A percentile compares a stretch with the other conserved stretches of the same genome.
phyloP scores from a whole-genome alignment of 2,888 invertebrate genomes.

The Coleophora flavipennella region DNA sequence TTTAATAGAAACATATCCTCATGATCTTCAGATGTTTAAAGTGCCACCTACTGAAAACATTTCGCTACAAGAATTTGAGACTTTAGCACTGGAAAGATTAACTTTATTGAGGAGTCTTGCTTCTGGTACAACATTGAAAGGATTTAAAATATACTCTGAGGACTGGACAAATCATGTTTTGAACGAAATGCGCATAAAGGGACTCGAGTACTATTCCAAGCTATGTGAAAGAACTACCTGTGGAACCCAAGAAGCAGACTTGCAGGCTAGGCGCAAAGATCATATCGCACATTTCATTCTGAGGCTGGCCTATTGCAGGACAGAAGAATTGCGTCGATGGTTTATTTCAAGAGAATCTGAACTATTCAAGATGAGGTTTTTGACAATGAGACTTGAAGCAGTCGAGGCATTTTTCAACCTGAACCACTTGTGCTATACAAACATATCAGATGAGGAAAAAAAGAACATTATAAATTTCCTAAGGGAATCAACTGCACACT shows the following conservation, averaged over 20 bases:
- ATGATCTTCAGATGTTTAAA: constrained; percentile 85
- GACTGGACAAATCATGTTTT: constrained; percentile 79
- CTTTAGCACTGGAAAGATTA: constrained; percentile 86
- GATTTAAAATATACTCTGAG: constrained; percentile 74
- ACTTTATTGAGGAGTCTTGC: constrained; percentile 85
- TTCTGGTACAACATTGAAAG: constrained; percentile 76
- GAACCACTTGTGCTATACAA: constrained; percentile 78
- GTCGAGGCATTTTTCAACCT: constrained; percentile 77
- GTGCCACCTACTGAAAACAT: constrained; percentile 82
- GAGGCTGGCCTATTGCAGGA: constrained; percentile 90
- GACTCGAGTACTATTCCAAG: constrained; percentile 76
- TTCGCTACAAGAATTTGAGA: constrained; percentile 88
- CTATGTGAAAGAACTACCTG: constrained; percentile 72
- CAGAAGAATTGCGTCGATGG: constrained; percentile 90
- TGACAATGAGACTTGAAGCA: constrained; percentile 74
- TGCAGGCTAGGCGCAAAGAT: constrained; percentile 82
- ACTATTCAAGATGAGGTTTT: constrained; percentile 86
- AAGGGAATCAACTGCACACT: constrained; percentile 73
- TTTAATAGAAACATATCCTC: constrained; percentile 75
- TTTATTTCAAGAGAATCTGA: constrained; percentile 91
- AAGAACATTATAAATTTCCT: constrained; percentile 73
- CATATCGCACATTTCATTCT: constrained; percentile 95
- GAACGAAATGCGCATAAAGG: constrained; percentile 77
- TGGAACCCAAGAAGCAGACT: constrained; percentile 72
- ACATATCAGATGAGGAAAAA: constrained; percentile 79